A percentile compares a stretch with the other conserved stretches of the same genome.
phyloP scores from a whole-genome alignment of 2,797 vertebrate genomes.

The Spondyliosoma cantharus region DNA sequence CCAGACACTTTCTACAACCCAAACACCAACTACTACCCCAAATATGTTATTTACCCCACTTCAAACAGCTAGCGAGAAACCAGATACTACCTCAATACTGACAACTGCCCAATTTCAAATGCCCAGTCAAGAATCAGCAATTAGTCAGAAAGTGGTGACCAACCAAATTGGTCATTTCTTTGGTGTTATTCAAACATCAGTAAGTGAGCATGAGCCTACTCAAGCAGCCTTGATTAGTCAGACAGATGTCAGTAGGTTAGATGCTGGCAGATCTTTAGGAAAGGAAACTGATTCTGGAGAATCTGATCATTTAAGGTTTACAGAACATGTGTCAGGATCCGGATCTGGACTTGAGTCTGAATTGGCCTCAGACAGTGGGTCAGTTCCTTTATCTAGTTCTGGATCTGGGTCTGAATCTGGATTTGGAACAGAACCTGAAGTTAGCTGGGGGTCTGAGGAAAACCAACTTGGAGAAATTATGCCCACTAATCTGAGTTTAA shows the following conservation, averaged over 20 bases:
- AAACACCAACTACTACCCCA: too few species aligned
- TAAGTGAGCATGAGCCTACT: slow-evolving; percentile 37
- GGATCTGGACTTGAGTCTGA: slow-evolving; percentile 49
- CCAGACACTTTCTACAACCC: too few species aligned
- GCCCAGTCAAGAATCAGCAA: slow-evolving; percentile 3
- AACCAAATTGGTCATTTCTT: slow-evolving; percentile 16
- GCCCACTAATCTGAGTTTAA: slow-evolving; percentile 11
- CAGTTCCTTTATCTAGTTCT: slow-evolving; percentile 40
- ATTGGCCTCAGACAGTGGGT: slow-evolving; percentile 35
- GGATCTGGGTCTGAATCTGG: slow-evolving; percentile 50
- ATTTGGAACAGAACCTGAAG: slow-evolving; percentile 47
- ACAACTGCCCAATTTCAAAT: slow-evolving; percentile 10
- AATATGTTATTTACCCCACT: too few species aligned
- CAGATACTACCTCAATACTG: neutral
- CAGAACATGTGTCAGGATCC: slow-evolving; percentile 51
- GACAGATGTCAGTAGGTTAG: slow-evolving; percentile 1
- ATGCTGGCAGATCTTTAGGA: slow-evolving; percentile 55
- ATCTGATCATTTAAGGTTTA: slow-evolving; percentile 59
- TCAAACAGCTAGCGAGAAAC: too few species aligned
- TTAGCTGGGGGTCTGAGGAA: slow-evolving; percentile 21
- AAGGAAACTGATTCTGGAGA: slow-evolving; percentile 62
- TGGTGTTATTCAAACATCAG: slow-evolving; percentile 34
- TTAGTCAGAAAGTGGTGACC: slow-evolving; percentile 11
- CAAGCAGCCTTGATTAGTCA: slow-evolving; percentile 21
- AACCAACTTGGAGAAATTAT: slow-evolving; percentile 49